Evolutionary conservation across 92 coral and sea anemone species (phyloP), one percentile per base, ranked within the genome.

Genomic region (Paragorgia papillata): DNA sequence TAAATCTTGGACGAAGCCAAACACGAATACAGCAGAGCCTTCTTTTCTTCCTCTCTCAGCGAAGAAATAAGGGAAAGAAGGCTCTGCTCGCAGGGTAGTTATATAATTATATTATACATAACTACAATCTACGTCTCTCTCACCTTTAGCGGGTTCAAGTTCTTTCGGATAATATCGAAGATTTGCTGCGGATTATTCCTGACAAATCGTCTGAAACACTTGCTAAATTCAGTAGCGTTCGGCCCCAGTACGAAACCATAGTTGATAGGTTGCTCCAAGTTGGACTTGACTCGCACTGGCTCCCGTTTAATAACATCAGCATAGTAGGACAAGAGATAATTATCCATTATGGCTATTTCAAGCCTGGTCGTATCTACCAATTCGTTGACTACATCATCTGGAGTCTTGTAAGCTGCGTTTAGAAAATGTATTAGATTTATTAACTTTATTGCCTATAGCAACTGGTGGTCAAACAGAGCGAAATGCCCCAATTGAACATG

Each of bases 121-220:
- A n/a, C n/a, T n/a, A n/a, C n/a, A n/a, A n/a, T n/a, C n/a, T 37
- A 2, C 1, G 7, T 33, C 53, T 15, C 27, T 87, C 84, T 49
- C 53, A 94, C 98, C 96, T 88, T 90, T 1, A 94, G 89, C 25
- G 99, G 99, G 20, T 91, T 75, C n/a, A 91, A 81, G 62, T 95
- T 83, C 57, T 79, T 78, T 0, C 92, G 95, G 34, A 95, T 91
- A 50, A 91, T 86, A 56, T 95, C 94, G 46, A 95, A 95, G 64
- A 86, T 92, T 61, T 95, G 97, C 39, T 95, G 99, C 0, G 99
- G 99, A 74, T 95, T 89, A 69, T 95, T 95, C 2, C 92, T 84
- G 19, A 91, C 73, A 54, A 88, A 95, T 1, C 92, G 80, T 14
- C 89, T 82, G 85, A 95, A 95, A 56, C 99, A 95, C 9, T 83